These are phyloP conservation scores for Anastrepha ludens DNA, from an alignment of 1,140 invertebrate species.

Conservation along the genomic window DNA sequence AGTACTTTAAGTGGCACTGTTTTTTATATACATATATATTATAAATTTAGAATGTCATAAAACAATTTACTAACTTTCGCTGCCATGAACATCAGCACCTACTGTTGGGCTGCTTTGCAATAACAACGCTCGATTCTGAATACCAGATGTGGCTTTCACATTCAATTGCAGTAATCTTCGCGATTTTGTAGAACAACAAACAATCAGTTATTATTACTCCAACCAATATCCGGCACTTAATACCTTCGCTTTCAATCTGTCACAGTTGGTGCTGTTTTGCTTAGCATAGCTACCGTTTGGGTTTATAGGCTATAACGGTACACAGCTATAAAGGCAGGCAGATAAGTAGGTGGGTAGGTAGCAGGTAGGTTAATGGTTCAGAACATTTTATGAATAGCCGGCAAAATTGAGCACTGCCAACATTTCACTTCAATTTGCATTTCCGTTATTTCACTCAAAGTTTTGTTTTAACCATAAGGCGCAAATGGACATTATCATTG, in stretches of 20 bases:
- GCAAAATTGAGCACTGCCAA: constrained; percentile 2
- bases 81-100: not conserved
- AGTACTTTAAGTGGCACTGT: no score
- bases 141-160: not conserved
- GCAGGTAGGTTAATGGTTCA: not conserved
- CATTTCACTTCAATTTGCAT: constrained; percentile 13
- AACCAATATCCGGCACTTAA: constrained; percentile 49
- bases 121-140: not conserved
- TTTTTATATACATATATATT: no score
- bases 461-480: constrained; percentile 9
- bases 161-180: not conserved
- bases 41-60: no score
- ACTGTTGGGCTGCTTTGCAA: not conserved
- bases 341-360: not conserved
- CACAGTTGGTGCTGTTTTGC: constrained; percentile 33
- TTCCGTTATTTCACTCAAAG: constrained; percentile 5
- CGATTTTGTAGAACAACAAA: constrained; percentile 1
- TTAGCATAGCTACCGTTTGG: not conserved
- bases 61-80: no score
- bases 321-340: not conserved
- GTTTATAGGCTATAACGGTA: not conserved
- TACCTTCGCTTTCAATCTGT: constrained; percentile 26
- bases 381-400: not conserved
- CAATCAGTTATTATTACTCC: constrained; percentile 18
- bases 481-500: not conserved